Evolutionary conservation across 2,888 invertebrate genomes (phyloP), one percentile per base, ranked within the genome.

Genomic region (Calameuta filiformis): DNA sequence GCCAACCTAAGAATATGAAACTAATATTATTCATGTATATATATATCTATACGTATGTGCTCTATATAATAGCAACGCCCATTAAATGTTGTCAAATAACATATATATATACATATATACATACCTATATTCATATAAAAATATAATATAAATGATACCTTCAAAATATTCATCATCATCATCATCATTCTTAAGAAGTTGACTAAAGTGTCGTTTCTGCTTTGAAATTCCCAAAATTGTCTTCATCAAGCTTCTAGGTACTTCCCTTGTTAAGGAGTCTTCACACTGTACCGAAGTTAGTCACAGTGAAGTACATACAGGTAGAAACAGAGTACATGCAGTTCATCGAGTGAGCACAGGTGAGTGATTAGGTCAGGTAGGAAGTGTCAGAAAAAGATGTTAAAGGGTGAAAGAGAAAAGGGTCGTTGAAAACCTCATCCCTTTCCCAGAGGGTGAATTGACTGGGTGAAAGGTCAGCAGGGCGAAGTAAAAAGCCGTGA

Each of bases 361-460:
- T 30, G 35, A 73, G n/a, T 35, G 35, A 12, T 31, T 12, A 30
- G 35, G 15, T 73, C 12, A 34, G 15, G 68, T 34, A 75, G 40
- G 23, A 23, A 73, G 68, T 15, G 69, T 69, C 68, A 79, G 74
- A 75, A 79, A 73, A 69, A 76, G 77, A 68, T 80, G 78, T 4
- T 40, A 78, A 80, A 81, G 83, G 81, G 79, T 80, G 83, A 82
- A 79, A 80, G 69, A 77, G 76, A 6, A 15, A 56, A 9, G 23
- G 56, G 56, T 56, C 9, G 56, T 56, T 56, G 56, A 23, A 56
- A 56, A 23, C 9, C 56, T 23, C 6, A 56, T 23, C 56, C 56
- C 56, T 56, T 23, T 56, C 23, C 9, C 56, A 56, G 23, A 33
- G 23, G 11, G 34, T 71, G 34, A 71, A 30, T 71, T 30, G 15